Evolutionary conservation across 2,888 invertebrate genomes (phyloP).

Genomic region (Dryocosmus kuriphilus): DNA sequence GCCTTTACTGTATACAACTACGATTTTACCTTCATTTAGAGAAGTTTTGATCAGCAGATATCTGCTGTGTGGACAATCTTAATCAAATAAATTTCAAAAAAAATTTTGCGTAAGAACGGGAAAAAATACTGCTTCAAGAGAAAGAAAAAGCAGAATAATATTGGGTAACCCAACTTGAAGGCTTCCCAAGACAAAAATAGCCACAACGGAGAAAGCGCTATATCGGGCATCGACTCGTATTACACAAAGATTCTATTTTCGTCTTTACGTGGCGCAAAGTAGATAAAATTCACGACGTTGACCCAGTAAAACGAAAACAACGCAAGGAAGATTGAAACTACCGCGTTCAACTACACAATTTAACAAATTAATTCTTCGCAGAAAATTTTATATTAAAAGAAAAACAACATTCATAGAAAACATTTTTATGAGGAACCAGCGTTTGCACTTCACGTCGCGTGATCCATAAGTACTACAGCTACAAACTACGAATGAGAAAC

Average conservation of each 20-base stretch:
- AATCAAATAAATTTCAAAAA: too few species aligned
- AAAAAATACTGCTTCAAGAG: background rate
- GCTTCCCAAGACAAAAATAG: constrained; percentile 68
- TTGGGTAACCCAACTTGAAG: background rate
- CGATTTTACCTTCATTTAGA: too few species aligned
- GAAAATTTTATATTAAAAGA: background rate
- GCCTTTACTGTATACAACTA: too few species aligned
- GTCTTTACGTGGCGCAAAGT: constrained; percentile 38
- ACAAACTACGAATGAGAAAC: too few species aligned
- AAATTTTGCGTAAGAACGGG: too few species aligned
- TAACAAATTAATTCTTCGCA: background rate
- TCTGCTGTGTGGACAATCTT: too few species aligned
- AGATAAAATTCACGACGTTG: constrained; percentile 12
- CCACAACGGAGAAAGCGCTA: constrained; percentile 71
- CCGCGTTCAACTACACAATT: background rate
- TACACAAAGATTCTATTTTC: constrained; percentile 67
- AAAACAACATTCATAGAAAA: background rate
- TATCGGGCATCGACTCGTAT: constrained; percentile 75
- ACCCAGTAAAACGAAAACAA: constrained; percentile 19
- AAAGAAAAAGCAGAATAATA: background rate
- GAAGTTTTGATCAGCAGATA: too few species aligned
- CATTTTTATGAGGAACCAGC: too few species aligned
- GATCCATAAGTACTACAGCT: too few species aligned
- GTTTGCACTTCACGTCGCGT: too few species aligned
- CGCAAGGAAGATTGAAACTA: background rate